Percentiles rank a stretch among this genome's conserved stretches.
Conservation (phyloP, 2,888 invertebrate species). For the Cordylochernes scorpioides region DNA sequence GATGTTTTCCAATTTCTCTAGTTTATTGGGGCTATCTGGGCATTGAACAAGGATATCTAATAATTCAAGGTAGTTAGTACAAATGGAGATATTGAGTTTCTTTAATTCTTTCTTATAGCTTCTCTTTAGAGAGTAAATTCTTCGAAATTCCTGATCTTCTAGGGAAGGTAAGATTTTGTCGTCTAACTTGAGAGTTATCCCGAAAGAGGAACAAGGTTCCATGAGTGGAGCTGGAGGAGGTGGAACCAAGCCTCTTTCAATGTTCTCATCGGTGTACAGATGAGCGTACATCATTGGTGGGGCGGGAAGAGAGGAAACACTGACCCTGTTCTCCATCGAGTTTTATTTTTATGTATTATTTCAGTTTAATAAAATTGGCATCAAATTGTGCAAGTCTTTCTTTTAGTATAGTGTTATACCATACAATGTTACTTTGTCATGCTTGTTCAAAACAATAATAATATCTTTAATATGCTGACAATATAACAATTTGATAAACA, state of each 20-base stretch:
- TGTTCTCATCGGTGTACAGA: constrained; percentile 71
- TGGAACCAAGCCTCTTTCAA: constrained; percentile 54
- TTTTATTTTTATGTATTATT: too few species aligned
- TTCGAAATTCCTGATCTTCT: constrained; percentile 62
- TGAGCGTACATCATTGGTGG: constrained; percentile 76
- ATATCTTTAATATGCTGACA: too few species aligned
- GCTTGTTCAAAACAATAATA: too few species aligned
- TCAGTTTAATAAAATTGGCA: too few species aligned
- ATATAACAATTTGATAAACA: too few species aligned
- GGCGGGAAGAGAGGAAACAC: too few species aligned
- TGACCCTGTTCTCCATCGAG: too few species aligned
- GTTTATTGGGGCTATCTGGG: constrained; percentile 62
- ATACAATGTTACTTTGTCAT: too few species aligned
- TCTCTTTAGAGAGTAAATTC: constrained; percentile 77
- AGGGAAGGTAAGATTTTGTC: constrained; percentile 74
- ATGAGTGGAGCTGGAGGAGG: constrained; percentile 42
- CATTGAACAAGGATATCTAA: constrained; percentile 73
- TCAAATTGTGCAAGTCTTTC: too few species aligned
- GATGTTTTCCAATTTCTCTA: constrained; percentile 83
- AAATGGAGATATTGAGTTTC: constrained; percentile 72
- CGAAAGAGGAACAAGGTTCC: constrained; percentile 63
- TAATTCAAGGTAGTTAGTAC: constrained; percentile 75
- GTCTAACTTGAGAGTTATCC: constrained; percentile 66
- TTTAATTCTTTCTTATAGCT: constrained; percentile 75
- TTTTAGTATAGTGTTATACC: too few species aligned